These are phyloP conservation scores for Lacerta bilineata DNA, from an alignment of 2,797 vertebrate genomes.

Conservation along the genomic window DNA sequence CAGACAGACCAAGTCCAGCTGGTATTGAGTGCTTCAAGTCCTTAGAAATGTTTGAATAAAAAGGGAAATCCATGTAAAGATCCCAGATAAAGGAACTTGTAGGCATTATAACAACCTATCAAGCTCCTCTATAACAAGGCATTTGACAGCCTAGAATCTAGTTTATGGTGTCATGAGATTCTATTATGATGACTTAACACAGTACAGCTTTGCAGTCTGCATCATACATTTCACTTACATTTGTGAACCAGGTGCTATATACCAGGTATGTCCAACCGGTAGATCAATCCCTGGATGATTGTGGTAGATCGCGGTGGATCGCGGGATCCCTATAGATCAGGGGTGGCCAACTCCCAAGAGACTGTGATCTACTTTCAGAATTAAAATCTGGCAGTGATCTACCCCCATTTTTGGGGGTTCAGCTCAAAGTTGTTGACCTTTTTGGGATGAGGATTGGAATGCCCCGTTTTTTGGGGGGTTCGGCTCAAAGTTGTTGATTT, in stretches of 20 bases:
- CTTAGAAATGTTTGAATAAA: constrained; percentile 79
- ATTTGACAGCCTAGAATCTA: constrained; percentile 35
- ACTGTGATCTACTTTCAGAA: too few relatives aligned
- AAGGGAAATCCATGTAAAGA: constrained; percentile 66
- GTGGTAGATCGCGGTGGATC: too few relatives aligned
- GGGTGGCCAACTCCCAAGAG: too few relatives aligned
- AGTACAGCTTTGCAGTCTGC: constrained; percentile 19
- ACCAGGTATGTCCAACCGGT: too few relatives aligned
- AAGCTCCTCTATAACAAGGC: constrained; percentile 47
- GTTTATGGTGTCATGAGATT: constrained; percentile 39
- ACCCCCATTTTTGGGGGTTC: too few relatives aligned
- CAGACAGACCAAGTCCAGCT: constrained; percentile 86
- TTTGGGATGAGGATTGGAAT: too few relatives aligned
- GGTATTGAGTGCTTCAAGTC: constrained; percentile 84
- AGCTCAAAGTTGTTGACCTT: too few relatives aligned
- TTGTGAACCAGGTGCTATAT: not conserved
- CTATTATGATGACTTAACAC: constrained; percentile 30
- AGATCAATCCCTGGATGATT: too few relatives aligned
- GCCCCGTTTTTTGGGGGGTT: too few relatives aligned
- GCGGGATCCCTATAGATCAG: too few relatives aligned
- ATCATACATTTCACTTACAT: constrained; percentile 8
- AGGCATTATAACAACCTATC: constrained; percentile 52
- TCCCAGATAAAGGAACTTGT: constrained; percentile 46
- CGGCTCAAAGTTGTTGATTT: too few relatives aligned
- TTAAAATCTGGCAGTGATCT: too few relatives aligned